Base-by-base conservation (phyloP, 1,140 invertebrate species). In the Grapholita molesta region DNA sequence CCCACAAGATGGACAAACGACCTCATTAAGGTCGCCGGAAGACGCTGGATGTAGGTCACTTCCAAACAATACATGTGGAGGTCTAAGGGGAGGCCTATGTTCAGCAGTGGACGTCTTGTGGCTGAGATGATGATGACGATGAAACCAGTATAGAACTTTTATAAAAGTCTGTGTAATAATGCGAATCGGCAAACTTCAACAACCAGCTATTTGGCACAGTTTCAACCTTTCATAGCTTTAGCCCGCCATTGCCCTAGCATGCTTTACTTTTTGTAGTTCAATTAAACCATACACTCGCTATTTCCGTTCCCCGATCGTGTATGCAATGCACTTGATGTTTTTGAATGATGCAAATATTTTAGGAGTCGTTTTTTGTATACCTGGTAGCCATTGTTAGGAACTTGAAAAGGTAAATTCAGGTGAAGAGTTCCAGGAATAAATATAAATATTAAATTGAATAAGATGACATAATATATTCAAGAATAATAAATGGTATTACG, bases 201-300 rank as follows among this genome's bases (percentile, higher is more conserved):
- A 11, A 42, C 65, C 35, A 75, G 73, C 74, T 77, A 80, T 81
- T 83, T 83, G 83, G 83, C 80, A 79, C 72, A 82, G 79, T 82
- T 83, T 85, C 79, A 80, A 83, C 83, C 73, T 81, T 68, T 24
- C 67, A 65, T 24, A 65, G 32, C 67, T 73, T n/a, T 69, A 75
- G 66, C 53, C 69, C 72, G 70, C 71, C 68, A 70, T 70, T 68
- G 68, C 48, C 67, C 42, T 52, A 68, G 69, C 64, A n/a, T 72
- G 65, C 76, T 83, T 77, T 80, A 61, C 70, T 71, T 71, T 84
- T 80, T 72, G 68, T 69, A 74, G 55, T 77, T 80, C 77, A 70
- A 80, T 82, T 82, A 84, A 81, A 83, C 75, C 76, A 79, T 78
- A 73, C 73, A 79, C 67, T 75, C 25, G 73, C 55, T 77, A 68